Base-by-base conservation (phyloP, 2,888 invertebrate genomes). In the Elysia crispata region DNA sequence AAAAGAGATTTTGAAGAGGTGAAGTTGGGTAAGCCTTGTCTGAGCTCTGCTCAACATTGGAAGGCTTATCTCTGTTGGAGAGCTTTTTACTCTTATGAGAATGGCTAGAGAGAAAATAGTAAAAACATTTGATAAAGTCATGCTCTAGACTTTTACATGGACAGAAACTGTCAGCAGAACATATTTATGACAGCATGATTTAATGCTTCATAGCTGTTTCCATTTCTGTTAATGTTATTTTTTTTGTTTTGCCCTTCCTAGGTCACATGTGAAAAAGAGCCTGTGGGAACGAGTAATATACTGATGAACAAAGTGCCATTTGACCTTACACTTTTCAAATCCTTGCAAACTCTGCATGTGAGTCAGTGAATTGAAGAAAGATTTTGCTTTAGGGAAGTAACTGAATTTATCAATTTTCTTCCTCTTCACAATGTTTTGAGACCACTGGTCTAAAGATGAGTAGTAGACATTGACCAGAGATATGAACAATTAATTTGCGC, bases 301-400 rank as follows among this genome's bases (percentile, higher is more conserved):
- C 94, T 95, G 82, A 95, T 96, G 0, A 96, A 96, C 87, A 94
- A 95, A 60, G 93, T 98, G 41, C 93, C 94, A 49, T 96, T 97
- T 92, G 97, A 97, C 89, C 93, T 98, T 57, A 94, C 95, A 77
- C 95, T 95, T 41, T 98, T 98, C 91, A 97, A 97, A 90, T 93
- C 93, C 85, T 87, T 98, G n/a, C 94, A 94, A 79, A 89, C 89
- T 41, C 94, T 98, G 72, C 92, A 92, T 91, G 93, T 93, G 84
- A 94, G 94, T 78, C 95, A 95, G 93, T 93, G 84, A 94, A 94
- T 78, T 95, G 95, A 41, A 41, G 41, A 41, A 41, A 41, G 5
- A 41, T 3, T 41, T 3, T 41, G 11, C 23, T 62, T 33, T 76
- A 50, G 1, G 31, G 33, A 67, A 23, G 41, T 31, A 31, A 20